Percentiles rank a stretch among this genome's conserved stretches.
These are phyloP conservation scores for Parelbella ahira DNA, from an alignment of 2,888 invertebrate genomes.

Conservation along the genomic window DNA sequence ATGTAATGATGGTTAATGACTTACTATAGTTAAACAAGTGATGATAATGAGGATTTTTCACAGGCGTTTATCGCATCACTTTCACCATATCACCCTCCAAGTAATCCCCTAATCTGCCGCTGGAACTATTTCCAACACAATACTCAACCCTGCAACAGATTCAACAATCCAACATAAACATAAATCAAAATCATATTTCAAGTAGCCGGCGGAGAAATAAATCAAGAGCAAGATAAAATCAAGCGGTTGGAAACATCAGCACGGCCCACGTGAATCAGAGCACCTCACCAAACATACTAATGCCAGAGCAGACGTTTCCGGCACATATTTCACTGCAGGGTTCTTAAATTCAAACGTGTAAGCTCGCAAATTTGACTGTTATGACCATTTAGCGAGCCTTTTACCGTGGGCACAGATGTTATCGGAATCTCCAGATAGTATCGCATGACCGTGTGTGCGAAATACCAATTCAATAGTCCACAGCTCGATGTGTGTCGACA, in stretches of 20 bases:
- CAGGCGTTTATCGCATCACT: too few relatives aligned
- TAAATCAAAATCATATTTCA: constrained; percentile 6
- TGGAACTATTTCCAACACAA: too few relatives aligned
- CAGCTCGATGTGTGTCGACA: constrained; percentile 22
- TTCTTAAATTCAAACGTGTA: constrained; percentile 33
- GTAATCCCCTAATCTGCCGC: not conserved
- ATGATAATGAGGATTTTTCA: too few relatives aligned
- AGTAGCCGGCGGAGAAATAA: constrained; percentile 6
- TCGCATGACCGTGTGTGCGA: constrained; percentile 40
- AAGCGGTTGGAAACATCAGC: not conserved
- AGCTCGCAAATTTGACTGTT: constrained; percentile 54
- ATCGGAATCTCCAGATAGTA: constrained; percentile 46
- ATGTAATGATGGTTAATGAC: too few relatives aligned
- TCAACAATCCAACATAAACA: constrained; percentile 4
- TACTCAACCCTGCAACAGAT: too few relatives aligned
- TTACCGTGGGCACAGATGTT: constrained; percentile 43
- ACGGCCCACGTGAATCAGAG: constrained; percentile 47
- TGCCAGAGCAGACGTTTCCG: constrained; percentile 51
- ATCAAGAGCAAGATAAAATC: constrained; percentile 25
- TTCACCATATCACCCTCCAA: too few relatives aligned
- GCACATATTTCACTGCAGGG: constrained; percentile 39
- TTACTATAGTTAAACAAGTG: too few relatives aligned
- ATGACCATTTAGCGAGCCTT: constrained; percentile 48
- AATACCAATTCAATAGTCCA: constrained; percentile 32
- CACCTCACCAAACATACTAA: constrained; percentile 50